Evolutionary conservation across 2,113 vertebrate genomes (phyloP), one percentile per base, ranked within the genome.

Genomic region (Sapayoa aenigma): DNA sequence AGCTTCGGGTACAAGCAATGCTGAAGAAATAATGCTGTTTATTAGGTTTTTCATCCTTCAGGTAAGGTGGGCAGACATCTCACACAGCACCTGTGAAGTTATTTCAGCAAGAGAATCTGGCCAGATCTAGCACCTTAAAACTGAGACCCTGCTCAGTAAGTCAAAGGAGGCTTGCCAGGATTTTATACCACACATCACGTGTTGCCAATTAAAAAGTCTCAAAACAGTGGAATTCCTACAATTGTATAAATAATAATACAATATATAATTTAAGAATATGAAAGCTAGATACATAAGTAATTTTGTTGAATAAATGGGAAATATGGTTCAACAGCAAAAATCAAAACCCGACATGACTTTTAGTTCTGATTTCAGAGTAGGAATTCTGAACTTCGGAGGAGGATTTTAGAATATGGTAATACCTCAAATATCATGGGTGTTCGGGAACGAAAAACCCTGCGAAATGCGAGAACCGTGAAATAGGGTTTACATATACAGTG

Each of bases 261-360:
- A 31, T 18, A 3, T 14, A 6, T 17, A 83, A 79, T 23, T 42
- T 25, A 91, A 68, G 31, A 90, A 56, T 68, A 93, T 95, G 76
- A 33, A 47, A 55, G 19, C 8, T 59, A 66, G 68, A 65, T 9
- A 44, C n/a, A 35, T 87, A 84, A 85, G 25, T 73, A 75, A 76
- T 31, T 67, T 30, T 92, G n/a, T 76, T 84, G 66, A 92, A 87
- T 95, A 88, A 83, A 35, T 5, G 33, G 49, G 83, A 93, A 79
- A 85, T 25, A 76, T 3, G 3, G 25, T 52, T 49, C 49, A 80
- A 21, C 12, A 46, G 12, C 55, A 9, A 16, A 87, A 83, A 89
- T 4, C 3, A 3, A 46, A 66, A 83, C 59, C n/a, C 59, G 80
- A 62, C 14, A 21, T 42, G n/a, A 89, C 33, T 72, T 89, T 67